Conservation (phyloP, 2,113 vertebrate species). For the Nerophis lumbriciformis region DNA sequence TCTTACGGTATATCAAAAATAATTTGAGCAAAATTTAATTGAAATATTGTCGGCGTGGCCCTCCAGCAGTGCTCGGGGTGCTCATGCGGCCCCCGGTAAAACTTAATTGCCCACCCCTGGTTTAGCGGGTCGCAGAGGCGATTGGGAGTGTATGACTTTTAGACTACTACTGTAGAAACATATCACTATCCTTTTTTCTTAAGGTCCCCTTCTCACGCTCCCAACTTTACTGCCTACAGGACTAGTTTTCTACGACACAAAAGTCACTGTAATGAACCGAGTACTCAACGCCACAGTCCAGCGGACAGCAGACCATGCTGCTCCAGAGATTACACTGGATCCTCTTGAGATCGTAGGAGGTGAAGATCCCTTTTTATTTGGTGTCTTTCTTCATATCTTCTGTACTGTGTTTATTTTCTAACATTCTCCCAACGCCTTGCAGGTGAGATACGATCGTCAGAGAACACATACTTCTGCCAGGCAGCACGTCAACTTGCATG, state of each 20-base stretch:
- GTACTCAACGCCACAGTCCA: constrained; percentile 93
- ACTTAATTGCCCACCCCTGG: no score
- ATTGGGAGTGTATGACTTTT: background rate
- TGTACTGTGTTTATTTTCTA: background rate
- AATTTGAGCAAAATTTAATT: no score
- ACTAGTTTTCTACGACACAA: constrained; percentile 93
- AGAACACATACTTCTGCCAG: constrained; percentile 97
- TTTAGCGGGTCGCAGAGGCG: background rate
- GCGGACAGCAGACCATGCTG: constrained; percentile 92
- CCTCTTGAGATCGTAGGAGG: constrained; percentile 94
- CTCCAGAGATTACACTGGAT: constrained; percentile 94
- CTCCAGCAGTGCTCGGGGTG: no score
- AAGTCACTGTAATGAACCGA: constrained; percentile 92
- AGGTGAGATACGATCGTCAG: constrained; percentile 89
- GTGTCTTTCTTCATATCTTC: background rate
- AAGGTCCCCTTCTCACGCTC: background rate
- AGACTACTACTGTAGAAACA: background rate
- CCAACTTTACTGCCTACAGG: constrained; percentile 61
- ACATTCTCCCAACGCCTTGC: constrained; percentile 4
- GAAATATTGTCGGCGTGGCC: no score
- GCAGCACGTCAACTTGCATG: constrained; percentile 89
- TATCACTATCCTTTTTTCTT: background rate
- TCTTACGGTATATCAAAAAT: no score
- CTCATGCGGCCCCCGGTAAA: no score
- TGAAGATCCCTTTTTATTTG: constrained; percentile 30